Evolutionary conservation across 2,113 vertebrate genomes (phyloP).

Genomic region (Hypanus sabinus): DNA sequence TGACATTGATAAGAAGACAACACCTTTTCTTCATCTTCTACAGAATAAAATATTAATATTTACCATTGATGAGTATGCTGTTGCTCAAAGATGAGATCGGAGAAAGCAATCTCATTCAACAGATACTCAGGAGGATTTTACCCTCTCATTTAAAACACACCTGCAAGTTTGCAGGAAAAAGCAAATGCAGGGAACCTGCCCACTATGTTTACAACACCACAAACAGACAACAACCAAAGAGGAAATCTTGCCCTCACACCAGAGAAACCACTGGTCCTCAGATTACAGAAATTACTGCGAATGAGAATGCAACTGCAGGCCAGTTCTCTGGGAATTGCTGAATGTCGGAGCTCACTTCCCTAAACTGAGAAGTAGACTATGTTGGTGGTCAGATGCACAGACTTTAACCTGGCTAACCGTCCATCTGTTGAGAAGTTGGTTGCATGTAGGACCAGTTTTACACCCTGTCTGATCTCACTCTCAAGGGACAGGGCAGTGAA

Average conservation of each 20-base stretch:
- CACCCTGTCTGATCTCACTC: not conserved
- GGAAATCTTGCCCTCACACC: not conserved
- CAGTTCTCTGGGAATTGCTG: not conserved
- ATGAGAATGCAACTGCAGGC: not conserved
- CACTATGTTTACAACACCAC: constrained; percentile 2
- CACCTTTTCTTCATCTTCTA: not conserved
- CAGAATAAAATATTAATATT: constrained; percentile 13
- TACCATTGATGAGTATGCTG: not conserved
- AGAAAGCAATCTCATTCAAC: not conserved
- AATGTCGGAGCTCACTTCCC: not conserved
- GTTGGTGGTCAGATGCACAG: not conserved
- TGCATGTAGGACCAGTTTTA: not conserved
- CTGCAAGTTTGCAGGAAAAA: not conserved
- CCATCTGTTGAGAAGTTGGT: not conserved
- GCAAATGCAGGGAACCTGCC: not conserved
- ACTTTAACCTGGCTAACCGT: not conserved
- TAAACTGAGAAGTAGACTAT: not conserved
- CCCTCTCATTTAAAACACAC: not conserved
- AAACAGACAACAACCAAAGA: not conserved
- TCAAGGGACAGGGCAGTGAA: not conserved
- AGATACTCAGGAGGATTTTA: not conserved
- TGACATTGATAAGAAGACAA: too few relatives aligned
- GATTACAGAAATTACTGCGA: not conserved
- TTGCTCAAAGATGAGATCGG: not conserved
- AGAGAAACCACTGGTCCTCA: not conserved